Conservation (phyloP, 2,113 vertebrate species). For the Embiotoca jacksoni region DNA sequence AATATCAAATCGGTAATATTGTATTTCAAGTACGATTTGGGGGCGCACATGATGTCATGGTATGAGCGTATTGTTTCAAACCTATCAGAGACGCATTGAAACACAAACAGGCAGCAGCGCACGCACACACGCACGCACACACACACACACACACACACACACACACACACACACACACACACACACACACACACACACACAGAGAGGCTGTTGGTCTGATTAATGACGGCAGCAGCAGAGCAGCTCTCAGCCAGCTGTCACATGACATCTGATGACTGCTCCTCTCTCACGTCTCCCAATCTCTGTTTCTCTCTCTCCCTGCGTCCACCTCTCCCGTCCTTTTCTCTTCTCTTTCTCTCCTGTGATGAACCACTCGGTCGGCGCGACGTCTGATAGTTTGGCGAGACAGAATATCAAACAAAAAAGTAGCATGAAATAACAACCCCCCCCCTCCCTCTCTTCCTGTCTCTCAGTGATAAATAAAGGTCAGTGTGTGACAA, state of each 20-base stretch:
- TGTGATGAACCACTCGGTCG: conserved; percentile 20
- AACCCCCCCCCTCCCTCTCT: not conserved
- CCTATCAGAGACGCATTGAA: conserved; percentile 4
- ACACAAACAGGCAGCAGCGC: not conserved
- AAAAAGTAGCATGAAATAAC: not conserved
- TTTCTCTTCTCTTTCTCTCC: not conserved
- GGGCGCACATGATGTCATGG: too few species aligned
- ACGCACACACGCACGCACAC: conserved; percentile 5
- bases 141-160: conserved; percentile 5
- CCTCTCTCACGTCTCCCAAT: not conserved
- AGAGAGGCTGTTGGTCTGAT: conserved; percentile 64
- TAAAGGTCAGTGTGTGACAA: conserved; percentile 98
- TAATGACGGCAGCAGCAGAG: conserved; percentile 71
- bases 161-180: conserved; percentile 16
- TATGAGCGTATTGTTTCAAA: not conserved
- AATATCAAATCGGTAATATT: too few species aligned
- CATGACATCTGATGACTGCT: conserved; percentile 65
- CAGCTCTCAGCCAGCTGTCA: conserved; percentile 70
- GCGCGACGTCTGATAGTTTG: not conserved
- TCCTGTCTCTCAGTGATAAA: conserved; percentile 89
- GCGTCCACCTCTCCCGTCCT: conserved; percentile 7
- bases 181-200: conserved; percentile 30
- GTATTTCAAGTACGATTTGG: too few species aligned
- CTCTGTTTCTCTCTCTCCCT: not conserved
- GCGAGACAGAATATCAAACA: not conserved